phyloP scores from a whole-genome alignment of 2,888 invertebrate genomes.

The Crocallis elinguaria region DNA sequence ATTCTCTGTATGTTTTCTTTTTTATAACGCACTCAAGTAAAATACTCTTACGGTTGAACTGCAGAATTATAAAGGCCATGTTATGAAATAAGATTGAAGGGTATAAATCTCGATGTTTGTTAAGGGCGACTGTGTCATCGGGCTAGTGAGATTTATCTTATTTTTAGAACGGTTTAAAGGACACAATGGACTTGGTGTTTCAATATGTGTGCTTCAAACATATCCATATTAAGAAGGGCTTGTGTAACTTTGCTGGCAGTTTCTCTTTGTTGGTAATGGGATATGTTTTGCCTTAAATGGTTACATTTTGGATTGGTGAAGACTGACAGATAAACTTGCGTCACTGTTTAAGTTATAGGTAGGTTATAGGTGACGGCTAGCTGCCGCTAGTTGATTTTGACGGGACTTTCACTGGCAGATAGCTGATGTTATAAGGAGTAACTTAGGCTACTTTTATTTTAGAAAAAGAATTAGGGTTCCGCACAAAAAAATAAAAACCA shows the following conservation, averaged over 20 bases:
- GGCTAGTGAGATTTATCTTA: not conserved
- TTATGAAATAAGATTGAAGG: slow-evolving; percentile 17
- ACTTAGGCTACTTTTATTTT: no score
- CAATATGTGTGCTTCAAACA: not conserved
- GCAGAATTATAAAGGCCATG: slow-evolving; percentile 14
- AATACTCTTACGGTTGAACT: slow-evolving; percentile 19
- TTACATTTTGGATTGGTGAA: no score
- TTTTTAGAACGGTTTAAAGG: not conserved
- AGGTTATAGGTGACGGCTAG: no score
- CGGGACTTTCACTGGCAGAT: no score
- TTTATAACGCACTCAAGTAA: slow-evolving; percentile 23
- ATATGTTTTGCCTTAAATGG: no score
- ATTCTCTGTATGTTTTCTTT: slow-evolving; percentile 9
- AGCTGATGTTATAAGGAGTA: no score
- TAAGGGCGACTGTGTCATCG: slow-evolving; percentile 3
- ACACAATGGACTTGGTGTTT: not conserved
- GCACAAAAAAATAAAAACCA: no score
- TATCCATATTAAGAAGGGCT: not conserved
- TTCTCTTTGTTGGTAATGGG: no score
- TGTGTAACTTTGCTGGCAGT: not conserved
- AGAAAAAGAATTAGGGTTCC: no score
- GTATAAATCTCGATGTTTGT: slow-evolving; percentile 17
- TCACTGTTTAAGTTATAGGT: no score
- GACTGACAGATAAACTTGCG: no score
- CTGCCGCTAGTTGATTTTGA: no score